These are phyloP conservation scores for Menidia menidia DNA, from an alignment of 2,797 vertebrate genomes.

Conservation along the genomic window DNA sequence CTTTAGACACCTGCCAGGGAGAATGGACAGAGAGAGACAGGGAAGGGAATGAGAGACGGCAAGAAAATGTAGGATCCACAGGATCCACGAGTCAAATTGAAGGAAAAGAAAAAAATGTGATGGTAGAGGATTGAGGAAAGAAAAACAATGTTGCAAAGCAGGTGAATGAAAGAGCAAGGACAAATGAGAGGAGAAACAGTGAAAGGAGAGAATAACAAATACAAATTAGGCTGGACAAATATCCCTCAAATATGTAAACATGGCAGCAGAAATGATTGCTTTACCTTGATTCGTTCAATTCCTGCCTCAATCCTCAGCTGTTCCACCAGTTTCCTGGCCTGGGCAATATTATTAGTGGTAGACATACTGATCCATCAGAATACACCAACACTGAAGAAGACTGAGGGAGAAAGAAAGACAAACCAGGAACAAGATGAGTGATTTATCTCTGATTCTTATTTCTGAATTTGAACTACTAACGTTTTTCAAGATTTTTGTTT, in stretches of 20 bases:
- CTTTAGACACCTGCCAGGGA: conserved; percentile 90
- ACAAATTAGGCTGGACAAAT: conserved; percentile 3
- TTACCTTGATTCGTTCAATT: conserved; percentile 94
- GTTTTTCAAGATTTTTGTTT: too few relatives aligned
- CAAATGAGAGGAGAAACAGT: background rate
- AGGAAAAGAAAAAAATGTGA: background rate
- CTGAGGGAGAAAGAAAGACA: conserved; percentile 38
- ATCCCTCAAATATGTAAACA: background rate
- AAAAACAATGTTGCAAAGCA: background rate
- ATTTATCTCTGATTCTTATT: too few relatives aligned
- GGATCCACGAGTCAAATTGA: background rate
- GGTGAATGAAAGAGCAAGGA: background rate
- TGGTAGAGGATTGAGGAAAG: background rate
- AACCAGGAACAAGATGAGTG: too few relatives aligned
- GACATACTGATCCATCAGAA: conserved; percentile 96
- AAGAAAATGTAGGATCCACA: too few relatives aligned
- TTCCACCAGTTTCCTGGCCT: conserved; percentile 97
- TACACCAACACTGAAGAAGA: conserved; percentile 78
- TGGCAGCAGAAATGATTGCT: background rate
- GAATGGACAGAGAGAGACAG: background rate
- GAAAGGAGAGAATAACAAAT: background rate
- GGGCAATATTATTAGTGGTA: conserved; percentile 95
- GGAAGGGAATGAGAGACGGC: background rate
- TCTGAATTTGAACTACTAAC: too few relatives aligned
- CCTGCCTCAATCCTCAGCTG: conserved; percentile 97